Conservation (phyloP, 2,113 vertebrate species). For the Odocoileus hemionus region DNA sequence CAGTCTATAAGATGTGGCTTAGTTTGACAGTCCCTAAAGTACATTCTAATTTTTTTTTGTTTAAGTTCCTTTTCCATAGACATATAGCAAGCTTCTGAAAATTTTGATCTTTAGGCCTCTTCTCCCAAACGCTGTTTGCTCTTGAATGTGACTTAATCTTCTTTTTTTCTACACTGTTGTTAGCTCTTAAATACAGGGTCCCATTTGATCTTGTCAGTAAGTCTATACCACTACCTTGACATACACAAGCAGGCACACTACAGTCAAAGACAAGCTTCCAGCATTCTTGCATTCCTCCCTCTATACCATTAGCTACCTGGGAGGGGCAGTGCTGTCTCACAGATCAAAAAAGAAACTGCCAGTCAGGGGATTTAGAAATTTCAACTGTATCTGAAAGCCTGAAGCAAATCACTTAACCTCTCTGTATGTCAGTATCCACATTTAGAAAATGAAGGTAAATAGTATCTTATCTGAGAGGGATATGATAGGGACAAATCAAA, state of each 20-base stretch:
- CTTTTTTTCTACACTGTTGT: not conserved
- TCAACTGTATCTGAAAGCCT: not conserved
- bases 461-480: not conserved
- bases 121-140: not conserved
- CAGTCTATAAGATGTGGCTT: not conserved
- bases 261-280: not conserved
- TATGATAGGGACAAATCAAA: not conserved
- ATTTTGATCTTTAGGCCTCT: not conserved
- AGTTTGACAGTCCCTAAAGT: not conserved
- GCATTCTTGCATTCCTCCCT: not conserved
- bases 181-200: not conserved
- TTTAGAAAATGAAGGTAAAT: conserved; percentile 6
- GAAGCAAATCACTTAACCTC: conserved; percentile 31
- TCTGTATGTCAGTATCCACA: not conserved
- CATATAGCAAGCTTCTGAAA: not conserved
- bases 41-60: not conserved
- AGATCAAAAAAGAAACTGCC: not conserved
- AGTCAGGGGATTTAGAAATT: not conserved
- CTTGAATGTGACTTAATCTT: not conserved
- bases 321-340: conserved; percentile 21
- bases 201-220: not conserved
- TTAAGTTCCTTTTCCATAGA: not conserved
- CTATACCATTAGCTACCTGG: not conserved
- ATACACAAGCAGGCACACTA: not conserved
- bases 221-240: not conserved